Evolutionary conservation across 2,888 invertebrate genomes (phyloP).

Genomic region (Tyria jacobaeae): DNA sequence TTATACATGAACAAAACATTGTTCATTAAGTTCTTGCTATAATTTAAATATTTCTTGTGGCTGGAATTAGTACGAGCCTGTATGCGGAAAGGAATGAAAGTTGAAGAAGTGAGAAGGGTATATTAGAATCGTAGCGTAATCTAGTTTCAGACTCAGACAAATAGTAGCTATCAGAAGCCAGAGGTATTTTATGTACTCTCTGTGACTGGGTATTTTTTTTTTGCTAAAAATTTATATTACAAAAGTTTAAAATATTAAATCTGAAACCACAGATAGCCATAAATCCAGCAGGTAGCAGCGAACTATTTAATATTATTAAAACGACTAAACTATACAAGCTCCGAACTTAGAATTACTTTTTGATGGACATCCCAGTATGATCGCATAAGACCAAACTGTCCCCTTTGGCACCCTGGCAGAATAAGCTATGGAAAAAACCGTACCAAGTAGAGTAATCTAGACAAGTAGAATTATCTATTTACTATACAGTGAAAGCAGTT

Average conservation of each 20-base stretch:
- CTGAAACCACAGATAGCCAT: too few species aligned
- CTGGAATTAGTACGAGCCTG: too few species aligned
- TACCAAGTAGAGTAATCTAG: constrained; percentile 46
- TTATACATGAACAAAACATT: constrained; percentile 16
- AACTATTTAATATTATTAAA: constrained; percentile 47
- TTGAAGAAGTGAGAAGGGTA: too few species aligned
- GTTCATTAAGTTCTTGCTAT: constrained; percentile 25
- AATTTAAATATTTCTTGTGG: constrained; percentile 28
- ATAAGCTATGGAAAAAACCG: constrained; percentile 49
- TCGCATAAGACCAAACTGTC: constrained; percentile 49
- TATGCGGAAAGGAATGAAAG: too few species aligned
- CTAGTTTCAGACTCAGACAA: too few species aligned
- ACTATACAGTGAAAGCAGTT: constrained; percentile 30
- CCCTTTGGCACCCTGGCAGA: constrained; percentile 55
- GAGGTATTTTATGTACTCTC: too few species aligned
- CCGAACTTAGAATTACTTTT: constrained; percentile 47
- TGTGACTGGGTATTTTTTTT: too few species aligned
- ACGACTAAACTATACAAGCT: constrained; percentile 36
- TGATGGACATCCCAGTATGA: constrained; percentile 62
- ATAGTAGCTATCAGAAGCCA: too few species aligned
- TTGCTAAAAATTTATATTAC: too few species aligned
- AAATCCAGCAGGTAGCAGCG: constrained; percentile 9
- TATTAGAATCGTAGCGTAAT: too few species aligned
- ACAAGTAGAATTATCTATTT: constrained; percentile 43
- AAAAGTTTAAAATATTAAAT: too few species aligned